phyloP scores from a whole-genome alignment of 2,888 invertebrate species.

The Sepioteuthis lessoniana region DNA sequence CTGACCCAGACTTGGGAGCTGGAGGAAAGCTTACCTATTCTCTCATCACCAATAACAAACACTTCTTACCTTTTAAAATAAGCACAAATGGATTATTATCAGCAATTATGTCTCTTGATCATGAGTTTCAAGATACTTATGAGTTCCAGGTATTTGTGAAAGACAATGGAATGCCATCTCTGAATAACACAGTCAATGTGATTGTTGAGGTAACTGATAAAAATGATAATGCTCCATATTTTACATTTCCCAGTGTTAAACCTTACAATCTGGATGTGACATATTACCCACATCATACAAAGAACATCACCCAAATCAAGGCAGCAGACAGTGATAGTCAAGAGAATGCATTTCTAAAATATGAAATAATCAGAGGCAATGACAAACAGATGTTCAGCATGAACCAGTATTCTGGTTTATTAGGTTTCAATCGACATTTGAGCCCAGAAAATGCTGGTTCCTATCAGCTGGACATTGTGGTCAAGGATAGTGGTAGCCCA shows the following conservation, averaged over 20 bases:
- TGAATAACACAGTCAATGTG: not conserved
- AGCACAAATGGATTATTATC: not conserved
- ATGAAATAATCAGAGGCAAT: constrained; percentile 33
- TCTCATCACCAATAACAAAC: not conserved
- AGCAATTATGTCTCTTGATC: constrained; percentile 23
- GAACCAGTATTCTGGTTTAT: constrained; percentile 10
- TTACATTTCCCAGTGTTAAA: constrained; percentile 23
- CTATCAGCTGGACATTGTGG: not conserved
- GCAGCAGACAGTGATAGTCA: constrained; percentile 6
- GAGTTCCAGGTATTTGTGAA: not conserved
- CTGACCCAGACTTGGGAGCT: constrained; percentile 14
- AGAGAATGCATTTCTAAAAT: constrained; percentile 33
- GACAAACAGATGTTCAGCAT: not conserved
- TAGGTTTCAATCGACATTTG: not conserved
- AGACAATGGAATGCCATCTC: constrained; percentile 33
- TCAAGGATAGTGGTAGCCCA: too few species aligned
- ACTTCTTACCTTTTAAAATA: constrained; percentile 13
- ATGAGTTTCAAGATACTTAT: constrained; percentile 23
- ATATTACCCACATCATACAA: not conserved
- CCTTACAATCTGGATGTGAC: not conserved
- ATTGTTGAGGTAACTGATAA: constrained; percentile 21
- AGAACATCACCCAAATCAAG: constrained; percentile 18
- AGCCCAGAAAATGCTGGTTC: not conserved
- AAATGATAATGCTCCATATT: constrained; percentile 33
- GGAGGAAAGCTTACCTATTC: not conserved